Evolutionary conservation across 2,113 vertebrate species (phyloP).

Genomic region (Tachycineta bicolor): DNA sequence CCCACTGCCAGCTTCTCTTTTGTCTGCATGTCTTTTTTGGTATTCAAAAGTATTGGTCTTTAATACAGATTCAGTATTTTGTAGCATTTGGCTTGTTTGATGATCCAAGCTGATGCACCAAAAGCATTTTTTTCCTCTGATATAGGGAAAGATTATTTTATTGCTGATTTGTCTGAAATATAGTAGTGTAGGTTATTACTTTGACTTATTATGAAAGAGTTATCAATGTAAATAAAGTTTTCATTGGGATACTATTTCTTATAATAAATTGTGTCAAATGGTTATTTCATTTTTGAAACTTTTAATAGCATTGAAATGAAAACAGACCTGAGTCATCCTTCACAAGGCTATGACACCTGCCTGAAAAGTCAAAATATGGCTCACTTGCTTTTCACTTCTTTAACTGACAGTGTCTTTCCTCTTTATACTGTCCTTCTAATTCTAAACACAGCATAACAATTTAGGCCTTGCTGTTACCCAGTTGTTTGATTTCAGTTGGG

Average conservation of each 20-base stretch:
- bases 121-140: not conserved
- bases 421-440: not conserved
- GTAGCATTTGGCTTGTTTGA: not conserved
- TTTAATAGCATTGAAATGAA: not conserved
- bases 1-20: not conserved
- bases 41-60: not conserved
- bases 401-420: not conserved
- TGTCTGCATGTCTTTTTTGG: not conserved
- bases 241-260: not conserved
- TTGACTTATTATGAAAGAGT: not conserved
- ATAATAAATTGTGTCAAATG: not conserved
- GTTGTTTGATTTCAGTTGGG: not conserved
- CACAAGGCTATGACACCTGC: not conserved
- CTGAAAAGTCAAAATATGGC: not conserved
- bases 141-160: not conserved
- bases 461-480: not conserved
- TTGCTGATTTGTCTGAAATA: not conserved
- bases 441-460: not conserved
- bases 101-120: not conserved
- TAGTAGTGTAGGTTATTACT: not conserved
- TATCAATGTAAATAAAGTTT: not conserved
- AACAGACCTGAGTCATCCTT: not conserved
- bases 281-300: not conserved
- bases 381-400: not conserved
- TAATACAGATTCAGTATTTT: not conserved